Conservation (phyloP, 2,888 invertebrate species). For the Pachydiplax longipennis region DNA sequence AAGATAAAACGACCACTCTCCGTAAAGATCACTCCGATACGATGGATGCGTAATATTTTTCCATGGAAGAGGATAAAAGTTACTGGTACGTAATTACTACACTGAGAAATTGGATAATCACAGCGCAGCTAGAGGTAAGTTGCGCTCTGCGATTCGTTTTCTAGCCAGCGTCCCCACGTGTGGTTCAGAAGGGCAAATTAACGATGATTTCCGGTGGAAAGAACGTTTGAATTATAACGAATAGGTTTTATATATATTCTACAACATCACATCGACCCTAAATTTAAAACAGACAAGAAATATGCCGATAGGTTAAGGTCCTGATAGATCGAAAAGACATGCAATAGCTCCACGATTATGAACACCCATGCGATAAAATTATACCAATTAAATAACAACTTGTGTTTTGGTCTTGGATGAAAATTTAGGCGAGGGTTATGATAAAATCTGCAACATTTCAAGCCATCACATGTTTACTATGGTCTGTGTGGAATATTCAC, state of each 20-base stretch:
- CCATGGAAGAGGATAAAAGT: neutral
- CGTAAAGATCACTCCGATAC: neutral
- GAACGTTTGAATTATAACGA: neutral
- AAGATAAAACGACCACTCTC: neutral
- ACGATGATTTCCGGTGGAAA: neutral
- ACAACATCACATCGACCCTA: neutral
- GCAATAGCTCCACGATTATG: neutral
- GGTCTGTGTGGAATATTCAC: slow-evolving; percentile 28
- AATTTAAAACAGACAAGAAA: neutral
- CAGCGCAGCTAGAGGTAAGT: neutral
- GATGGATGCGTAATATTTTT: neutral
- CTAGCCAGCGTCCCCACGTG: slow-evolving; percentile 33
- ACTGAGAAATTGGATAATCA: neutral
- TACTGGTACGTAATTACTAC: slow-evolving; percentile 1
- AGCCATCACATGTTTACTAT: slow-evolving; percentile 20
- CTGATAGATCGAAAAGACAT: neutral
- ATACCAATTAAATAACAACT: neutral
- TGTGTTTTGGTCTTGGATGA: neutral
- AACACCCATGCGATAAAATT: neutral
- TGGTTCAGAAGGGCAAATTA: neutral
- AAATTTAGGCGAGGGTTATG: neutral
- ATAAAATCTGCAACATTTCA: neutral
- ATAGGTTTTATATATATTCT: neutral
- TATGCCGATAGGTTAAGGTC: neutral
- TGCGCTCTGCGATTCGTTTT: slow-evolving; percentile 26